These are phyloP conservation scores for Rhopalosiphum maidis DNA, from an alignment of 1,140 invertebrate genomes.

Conservation along the genomic window DNA sequence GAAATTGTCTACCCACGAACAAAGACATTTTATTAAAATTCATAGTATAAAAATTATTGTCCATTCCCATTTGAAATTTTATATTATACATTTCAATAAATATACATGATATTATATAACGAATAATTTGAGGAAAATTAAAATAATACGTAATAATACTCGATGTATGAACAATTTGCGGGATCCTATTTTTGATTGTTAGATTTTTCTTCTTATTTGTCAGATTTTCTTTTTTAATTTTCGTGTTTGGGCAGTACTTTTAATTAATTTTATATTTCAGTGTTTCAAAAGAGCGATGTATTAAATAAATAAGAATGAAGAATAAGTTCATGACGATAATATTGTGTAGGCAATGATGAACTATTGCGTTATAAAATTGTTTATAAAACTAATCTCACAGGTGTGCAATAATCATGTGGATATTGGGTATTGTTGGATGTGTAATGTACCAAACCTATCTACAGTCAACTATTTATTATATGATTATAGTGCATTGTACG, in stretches of 20 bases:
- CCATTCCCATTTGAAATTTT: too few species aligned
- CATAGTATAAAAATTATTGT: too few species aligned
- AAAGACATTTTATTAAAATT: too few species aligned
- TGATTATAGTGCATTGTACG: background rate
- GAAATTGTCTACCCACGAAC: background rate
- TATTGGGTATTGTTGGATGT: background rate
- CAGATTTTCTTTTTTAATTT: background rate
- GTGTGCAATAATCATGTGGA: slow-evolving; percentile 5
- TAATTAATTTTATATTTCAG: background rate
- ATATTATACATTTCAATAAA: too few species aligned
- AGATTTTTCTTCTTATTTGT: background rate
- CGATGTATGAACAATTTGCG: background rate
- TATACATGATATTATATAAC: background rate
- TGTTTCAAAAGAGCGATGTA: background rate
- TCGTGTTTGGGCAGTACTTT: background rate
- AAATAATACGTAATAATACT: background rate
- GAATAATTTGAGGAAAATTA: background rate
- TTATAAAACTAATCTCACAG: background rate
- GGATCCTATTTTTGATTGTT: background rate
- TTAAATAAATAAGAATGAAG: background rate
- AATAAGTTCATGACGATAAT: background rate
- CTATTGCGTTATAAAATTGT: background rate
- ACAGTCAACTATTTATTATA: background rate
- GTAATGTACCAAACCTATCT: background rate
- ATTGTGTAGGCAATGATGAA: background rate